Base-by-base conservation (phyloP, 2,888 invertebrate genomes). In the Nomada ferruginata region DNA sequence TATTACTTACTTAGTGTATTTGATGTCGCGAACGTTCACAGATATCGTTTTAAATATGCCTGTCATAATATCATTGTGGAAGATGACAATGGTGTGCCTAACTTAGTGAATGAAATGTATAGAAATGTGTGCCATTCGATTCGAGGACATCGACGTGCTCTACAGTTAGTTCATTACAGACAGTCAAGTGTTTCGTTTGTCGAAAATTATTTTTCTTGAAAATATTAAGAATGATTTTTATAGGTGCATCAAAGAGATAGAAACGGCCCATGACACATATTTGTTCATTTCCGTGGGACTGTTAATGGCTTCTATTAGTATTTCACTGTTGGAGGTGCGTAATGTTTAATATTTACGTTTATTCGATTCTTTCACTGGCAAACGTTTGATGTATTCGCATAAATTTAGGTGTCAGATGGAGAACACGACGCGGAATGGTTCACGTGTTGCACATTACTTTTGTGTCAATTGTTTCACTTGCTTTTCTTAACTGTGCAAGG, bases 221-320 rank as follows among this genome's bases (percentile, higher is more conserved):
- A 47, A 47, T 47, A 47, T 47, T 26, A 1, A 50, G 0, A 42
- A 13, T 2, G 29, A 20, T 70, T 29, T n/a, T 29, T 9, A 5
- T 50, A 70, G 69, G 44, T 70, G 59, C 18, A 44, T 70, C 26
- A 11, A 20, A 23, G 10, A 47, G n/a, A 70, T 70, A 44, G 69
- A 70, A 47, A 44, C 9, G 0, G 44, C 9, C n/a, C 59, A 70
- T 5, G 57, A 59, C 9, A 70, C 47, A 2, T 70, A 59, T n/a
- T 20, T 70, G 23, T 70, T 70, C n/a, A 29, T 70, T 59, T 59
- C 69, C 7, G 26, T 70, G 59, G 69, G 59, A n/a, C n/a, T 70
- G 47, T 26, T 70, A 4, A 70, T 70, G n/a, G 9, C 15, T 4
- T n/a, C 15, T 44, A 10, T 70, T 9, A 59, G 69, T n/a, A 26